Conservation (phyloP, 2,888 invertebrate genomes). For the Neoscelio sp. region DNA sequence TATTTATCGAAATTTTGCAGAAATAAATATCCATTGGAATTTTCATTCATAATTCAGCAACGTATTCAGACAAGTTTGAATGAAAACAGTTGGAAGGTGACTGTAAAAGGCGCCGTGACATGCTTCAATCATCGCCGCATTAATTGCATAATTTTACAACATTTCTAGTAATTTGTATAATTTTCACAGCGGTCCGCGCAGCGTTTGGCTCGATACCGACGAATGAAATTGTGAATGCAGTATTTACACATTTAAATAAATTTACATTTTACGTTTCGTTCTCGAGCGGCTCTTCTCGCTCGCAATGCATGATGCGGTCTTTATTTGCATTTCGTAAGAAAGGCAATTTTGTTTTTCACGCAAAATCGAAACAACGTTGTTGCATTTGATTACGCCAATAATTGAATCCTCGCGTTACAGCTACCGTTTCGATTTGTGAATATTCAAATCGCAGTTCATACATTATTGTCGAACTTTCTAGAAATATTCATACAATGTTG, state of each 20-base stretch:
- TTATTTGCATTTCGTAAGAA: slow-evolving; percentile 66
- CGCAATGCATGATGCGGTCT: slow-evolving; percentile 33
- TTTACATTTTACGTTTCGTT: slow-evolving; percentile 62
- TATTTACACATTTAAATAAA: slow-evolving; percentile 68
- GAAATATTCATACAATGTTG: background rate
- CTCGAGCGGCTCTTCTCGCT: slow-evolving; percentile 9
- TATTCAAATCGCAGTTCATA: slow-evolving; percentile 23
- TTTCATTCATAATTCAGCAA: slow-evolving; percentile 31
- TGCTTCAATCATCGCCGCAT: slow-evolving; percentile 53
- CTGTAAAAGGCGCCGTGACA: slow-evolving; percentile 41
- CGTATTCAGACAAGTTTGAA: background rate
- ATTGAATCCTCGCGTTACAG: slow-evolving; percentile 36
- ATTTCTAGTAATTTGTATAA: slow-evolving; percentile 45
- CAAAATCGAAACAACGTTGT: slow-evolving; percentile 33
- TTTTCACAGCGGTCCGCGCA: no score
- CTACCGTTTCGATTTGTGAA: slow-evolving; percentile 5
- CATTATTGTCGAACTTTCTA: slow-evolving; percentile 2
- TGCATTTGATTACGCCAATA: slow-evolving; percentile 50
- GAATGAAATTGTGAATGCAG: slow-evolving; percentile 61
- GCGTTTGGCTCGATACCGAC: slow-evolving; percentile 20
- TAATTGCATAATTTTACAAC: slow-evolving; percentile 53
- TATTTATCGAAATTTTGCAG: slow-evolving; percentile 12
- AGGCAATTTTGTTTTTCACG: slow-evolving; percentile 59
- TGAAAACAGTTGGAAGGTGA: background rate
- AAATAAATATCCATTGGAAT: slow-evolving; percentile 26